Evolutionary conservation across 1,140 invertebrate species (phyloP), one percentile per base, ranked within the genome.

Genomic region (Chelonus insularis): DNA sequence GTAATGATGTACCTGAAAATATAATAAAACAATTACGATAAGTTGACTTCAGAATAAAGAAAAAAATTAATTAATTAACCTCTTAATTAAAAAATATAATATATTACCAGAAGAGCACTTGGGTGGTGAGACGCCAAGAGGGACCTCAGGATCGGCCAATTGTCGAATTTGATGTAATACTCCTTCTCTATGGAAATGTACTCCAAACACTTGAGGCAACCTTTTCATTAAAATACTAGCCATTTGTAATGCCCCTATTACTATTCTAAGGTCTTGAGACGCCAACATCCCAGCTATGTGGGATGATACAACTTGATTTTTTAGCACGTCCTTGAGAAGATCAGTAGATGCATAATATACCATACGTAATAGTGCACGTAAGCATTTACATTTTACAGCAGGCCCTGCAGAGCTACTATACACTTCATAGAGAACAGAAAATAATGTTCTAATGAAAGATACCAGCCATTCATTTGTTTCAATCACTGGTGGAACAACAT

Each of bases 281-380:
- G 95, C 95, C 86, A 99, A 87, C 96, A 98, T 98, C 37, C 95
- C 94, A 32, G 96, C 96, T 71, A 98, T 95, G 76, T 98, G 95
- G 68, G 95, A 97, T 16, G 95, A 96, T 14, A 98, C 94, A 60
- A 95, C 86, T 85, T 97, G 94, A 78, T 93, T 93, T 76, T 95
- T 94, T 6, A 97, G 82, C 54, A 96, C 93, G 69, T 92, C 89
- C 80, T 91, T 88, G 12, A 97, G 83, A 58, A 96, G 85, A 71
- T 94, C 89, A 5, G 93, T 87, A 64, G 88, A 90, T 2, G 95
- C 91, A 79, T 96, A 97, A 81, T 95, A 97, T 0, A 98, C 93
- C 91, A 98, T 97, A 51, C 96, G 86, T 11, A 98, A 84, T 16
- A 98, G 85, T n/a, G 96, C 95, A 73, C 95, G 89, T 20, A 98